Evolutionary conservation across 2,888 invertebrate species (phyloP), one percentile per base, ranked within the genome.

Genomic region (Machimus atricapillus): DNA sequence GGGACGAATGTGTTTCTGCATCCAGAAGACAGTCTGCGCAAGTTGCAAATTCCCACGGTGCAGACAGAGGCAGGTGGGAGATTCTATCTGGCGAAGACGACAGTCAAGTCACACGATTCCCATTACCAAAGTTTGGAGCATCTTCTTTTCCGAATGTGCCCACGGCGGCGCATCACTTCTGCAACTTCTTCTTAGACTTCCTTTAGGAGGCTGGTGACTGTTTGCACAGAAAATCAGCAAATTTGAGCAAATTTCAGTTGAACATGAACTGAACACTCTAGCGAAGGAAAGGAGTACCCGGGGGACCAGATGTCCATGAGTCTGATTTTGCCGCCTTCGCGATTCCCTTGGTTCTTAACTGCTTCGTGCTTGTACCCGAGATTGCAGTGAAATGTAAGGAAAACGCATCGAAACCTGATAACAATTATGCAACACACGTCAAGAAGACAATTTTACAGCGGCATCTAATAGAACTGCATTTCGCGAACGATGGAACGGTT

Each of bases 181-280:
- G 8, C 12, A 66, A 58, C 58, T 58, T 66, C 23, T 66, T 52
- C 52, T 52, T 52, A 7, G 0, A 3, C 14, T 66, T 19, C 66
- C 12, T 43, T 83, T 9, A 66, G n/a, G 23, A 27, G 27, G 14
- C 12, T 66, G 2, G 9, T 66, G 66, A 12, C 66, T 66, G 9
- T 66, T 66, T 83, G 82, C 31, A 66, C 23, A 83, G 82, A 83
- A 58, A 83, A 58, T 66, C 81, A 66, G 66, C 34, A 83, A 83
- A 83, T 83, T 83, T 66, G 82, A 83, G 40, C 82, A 83, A 83
- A 83, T 83, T 83, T 83, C 66, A 40, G 66, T 83, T n/a, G 82
- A n/a, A 66, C 82, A 83, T 66, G 23, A 66, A 66, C n/a, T 31
- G 12, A 56, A 83, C 37, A 83, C 40, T 58, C 37, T 37, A 6